Conservation (phyloP, 1,140 invertebrate genomes). For the Planococcus citri region DNA sequence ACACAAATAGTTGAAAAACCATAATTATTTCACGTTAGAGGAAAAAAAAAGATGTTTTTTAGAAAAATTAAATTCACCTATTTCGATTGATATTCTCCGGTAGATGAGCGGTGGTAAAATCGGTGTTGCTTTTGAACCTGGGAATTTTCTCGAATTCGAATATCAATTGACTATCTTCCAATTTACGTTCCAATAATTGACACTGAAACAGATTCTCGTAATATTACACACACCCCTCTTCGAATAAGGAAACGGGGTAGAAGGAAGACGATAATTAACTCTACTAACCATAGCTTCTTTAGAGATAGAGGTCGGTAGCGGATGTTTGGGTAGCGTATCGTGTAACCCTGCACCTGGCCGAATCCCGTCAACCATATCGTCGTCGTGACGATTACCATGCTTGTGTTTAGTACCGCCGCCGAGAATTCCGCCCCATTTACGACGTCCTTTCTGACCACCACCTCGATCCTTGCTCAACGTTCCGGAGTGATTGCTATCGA, state of each 20-base stretch:
- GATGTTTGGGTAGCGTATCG: slow-evolving; percentile 42
- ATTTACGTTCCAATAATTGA: slow-evolving; percentile 63
- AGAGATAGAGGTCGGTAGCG: slow-evolving; percentile 53
- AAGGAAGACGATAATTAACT: not conserved
- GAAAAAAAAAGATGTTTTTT: too few species aligned
- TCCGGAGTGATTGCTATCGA: slow-evolving; percentile 21
- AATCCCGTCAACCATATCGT: not conserved
- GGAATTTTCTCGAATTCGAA: slow-evolving; percentile 79
- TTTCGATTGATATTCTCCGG: slow-evolving; percentile 47
- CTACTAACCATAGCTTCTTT: slow-evolving; percentile 59
- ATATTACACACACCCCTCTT: too few species aligned
- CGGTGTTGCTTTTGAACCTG: slow-evolving; percentile 54
- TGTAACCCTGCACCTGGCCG: slow-evolving; percentile 5
- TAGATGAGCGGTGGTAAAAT: slow-evolving; percentile 50
- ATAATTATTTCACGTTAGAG: too few species aligned
- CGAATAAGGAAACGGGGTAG: too few species aligned
- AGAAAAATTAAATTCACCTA: slow-evolving; percentile 30
- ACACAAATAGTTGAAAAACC: not conserved
- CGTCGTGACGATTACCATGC: slow-evolving; percentile 14
- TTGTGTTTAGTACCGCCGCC: slow-evolving; percentile 29
- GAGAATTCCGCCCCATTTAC: slow-evolving; percentile 30
- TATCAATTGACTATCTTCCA: slow-evolving; percentile 65
- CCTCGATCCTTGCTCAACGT: slow-evolving; percentile 28
- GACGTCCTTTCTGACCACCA: slow-evolving; percentile 27
- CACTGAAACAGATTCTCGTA: slow-evolving; percentile 43